These are phyloP conservation scores for Andinoacara biseriatus DNA, from an alignment of 2,113 vertebrate genomes.

Conservation along the genomic window DNA sequence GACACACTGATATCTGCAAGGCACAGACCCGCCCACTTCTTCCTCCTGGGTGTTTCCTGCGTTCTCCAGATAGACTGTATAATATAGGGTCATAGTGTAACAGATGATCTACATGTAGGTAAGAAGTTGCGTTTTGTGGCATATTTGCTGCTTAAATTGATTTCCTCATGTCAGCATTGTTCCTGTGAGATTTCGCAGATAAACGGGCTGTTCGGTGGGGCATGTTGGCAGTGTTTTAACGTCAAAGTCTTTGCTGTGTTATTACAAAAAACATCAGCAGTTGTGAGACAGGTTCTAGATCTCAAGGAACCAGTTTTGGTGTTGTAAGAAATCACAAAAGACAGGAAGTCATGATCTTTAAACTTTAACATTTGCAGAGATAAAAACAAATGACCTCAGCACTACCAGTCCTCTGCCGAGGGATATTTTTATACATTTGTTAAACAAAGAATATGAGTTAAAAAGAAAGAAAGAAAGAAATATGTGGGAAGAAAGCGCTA, in stretches of 20 bases:
- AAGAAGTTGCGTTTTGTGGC: neutral
- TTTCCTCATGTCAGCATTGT: conserved; percentile 20
- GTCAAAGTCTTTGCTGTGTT: neutral
- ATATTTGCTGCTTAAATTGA: neutral
- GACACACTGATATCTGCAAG: conserved; percentile 50
- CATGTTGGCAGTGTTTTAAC: neutral
- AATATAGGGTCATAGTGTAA: neutral
- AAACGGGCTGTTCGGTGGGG: neutral
- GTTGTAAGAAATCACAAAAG: neutral
- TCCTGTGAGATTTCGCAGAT: neutral
- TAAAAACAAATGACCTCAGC: neutral
- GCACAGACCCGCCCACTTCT: conserved; percentile 21
- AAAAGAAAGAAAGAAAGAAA: neutral
- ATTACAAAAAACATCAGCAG: neutral
- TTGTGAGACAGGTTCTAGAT: neutral
- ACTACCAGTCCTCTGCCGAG: neutral
- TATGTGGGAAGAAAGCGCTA: neutral
- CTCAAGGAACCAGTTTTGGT: neutral
- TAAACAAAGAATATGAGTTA: neutral
- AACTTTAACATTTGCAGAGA: neutral
- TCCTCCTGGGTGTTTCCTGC: conserved; percentile 54
- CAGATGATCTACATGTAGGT: neutral
- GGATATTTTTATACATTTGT: neutral
- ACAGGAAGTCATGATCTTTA: neutral
- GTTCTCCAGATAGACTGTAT: conserved; percentile 5